Conservation (phyloP, 2,113 vertebrate genomes). For the Paratilapia polleni region DNA sequence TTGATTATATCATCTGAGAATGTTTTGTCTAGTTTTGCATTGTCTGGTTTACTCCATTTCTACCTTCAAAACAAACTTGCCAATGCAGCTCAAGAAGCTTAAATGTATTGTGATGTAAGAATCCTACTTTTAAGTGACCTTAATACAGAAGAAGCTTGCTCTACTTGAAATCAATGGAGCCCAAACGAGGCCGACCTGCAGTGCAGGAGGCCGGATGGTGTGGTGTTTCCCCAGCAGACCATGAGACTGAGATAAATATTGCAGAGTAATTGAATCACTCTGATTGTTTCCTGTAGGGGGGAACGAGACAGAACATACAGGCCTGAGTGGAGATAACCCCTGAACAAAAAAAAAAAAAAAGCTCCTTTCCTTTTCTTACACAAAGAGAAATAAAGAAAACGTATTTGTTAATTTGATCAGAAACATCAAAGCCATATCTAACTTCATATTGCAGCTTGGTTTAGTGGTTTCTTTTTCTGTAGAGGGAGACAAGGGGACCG, state of each 20-base stretch:
- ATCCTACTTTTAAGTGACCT: background rate
- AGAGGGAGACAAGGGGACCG: slow-evolving; percentile 40
- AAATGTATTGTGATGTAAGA: background rate
- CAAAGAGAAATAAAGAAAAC: slow-evolving; percentile 20
- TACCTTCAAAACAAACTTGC: background rate
- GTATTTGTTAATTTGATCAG: slow-evolving; percentile 26
- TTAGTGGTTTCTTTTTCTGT: background rate
- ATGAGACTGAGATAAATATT: slow-evolving; percentile 65
- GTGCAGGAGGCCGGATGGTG: slow-evolving; percentile 21
- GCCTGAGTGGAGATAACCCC: background rate
- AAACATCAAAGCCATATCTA: slow-evolving; percentile 14
- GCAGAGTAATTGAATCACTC: slow-evolving; percentile 73
- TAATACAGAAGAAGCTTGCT: background rate
- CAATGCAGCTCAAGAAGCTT: background rate
- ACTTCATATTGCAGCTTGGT: slow-evolving; percentile 6
- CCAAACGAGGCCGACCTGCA: slow-evolving; percentile 22
- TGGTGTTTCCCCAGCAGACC: slow-evolving; percentile 26
- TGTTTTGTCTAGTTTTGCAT: background rate
- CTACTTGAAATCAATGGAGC: background rate
- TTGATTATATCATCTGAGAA: background rate
- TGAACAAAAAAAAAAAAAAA: slow-evolving; percentile 23
- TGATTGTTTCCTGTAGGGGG: slow-evolving; percentile 70
- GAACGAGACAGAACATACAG: slow-evolving; percentile 36
- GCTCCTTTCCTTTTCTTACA: slow-evolving; percentile 33
- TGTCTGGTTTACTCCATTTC: background rate